Evolutionary conservation across 2,113 vertebrate species (phyloP), one percentile per base, ranked within the genome.

Genomic region (Phyllostomus hastatus): DNA sequence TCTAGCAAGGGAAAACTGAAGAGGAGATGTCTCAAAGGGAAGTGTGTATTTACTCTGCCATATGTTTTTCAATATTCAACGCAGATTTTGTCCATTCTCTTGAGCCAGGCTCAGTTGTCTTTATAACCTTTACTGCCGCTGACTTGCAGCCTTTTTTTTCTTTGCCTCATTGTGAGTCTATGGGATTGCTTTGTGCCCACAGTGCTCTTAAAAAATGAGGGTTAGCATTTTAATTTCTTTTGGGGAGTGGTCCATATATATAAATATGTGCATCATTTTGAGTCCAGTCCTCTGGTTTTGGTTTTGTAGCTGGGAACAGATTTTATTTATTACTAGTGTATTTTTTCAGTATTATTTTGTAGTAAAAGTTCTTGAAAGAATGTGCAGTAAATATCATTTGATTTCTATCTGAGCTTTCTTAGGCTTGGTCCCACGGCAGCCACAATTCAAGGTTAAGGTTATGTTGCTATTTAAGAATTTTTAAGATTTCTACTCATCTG

Each of bases 401-500:
- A 92, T 96, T 88, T 94, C 33, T 86, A 35, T 88, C 41, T 96
- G 78, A 4, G 15, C 69, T 90, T 48, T 80, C 31, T 94, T 75
- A 66, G 85, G 35, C 46, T 88, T 82, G 64, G 52, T 59, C 33
- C 52, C 52, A 73, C 46, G 38, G 69, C 66, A 83, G 41, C 69
- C 93, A 20, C 5, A 87, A 35, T 38, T 78, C 79, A 88, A 95
- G n/a, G 70, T 92, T 85, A 94, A 73, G 46, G 52, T 90, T 92
- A 70, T 96, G 10, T 78, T 92, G 81, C 78, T 94, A 33, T 95
- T 88, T 92, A 94, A 92, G 50, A 90, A 70, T 81, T 87, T 93
- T 92, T 70, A 91, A 31, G 33, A 41, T 88, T 66, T 88, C 15
- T 84, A 54, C 12, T 73, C 33, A 11, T 38, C 78, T 73, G 33